Evolutionary conservation across 2,888 invertebrate species (phyloP), one percentile per base, ranked within the genome.

Genomic region (Pristionchus mayeri): DNA sequence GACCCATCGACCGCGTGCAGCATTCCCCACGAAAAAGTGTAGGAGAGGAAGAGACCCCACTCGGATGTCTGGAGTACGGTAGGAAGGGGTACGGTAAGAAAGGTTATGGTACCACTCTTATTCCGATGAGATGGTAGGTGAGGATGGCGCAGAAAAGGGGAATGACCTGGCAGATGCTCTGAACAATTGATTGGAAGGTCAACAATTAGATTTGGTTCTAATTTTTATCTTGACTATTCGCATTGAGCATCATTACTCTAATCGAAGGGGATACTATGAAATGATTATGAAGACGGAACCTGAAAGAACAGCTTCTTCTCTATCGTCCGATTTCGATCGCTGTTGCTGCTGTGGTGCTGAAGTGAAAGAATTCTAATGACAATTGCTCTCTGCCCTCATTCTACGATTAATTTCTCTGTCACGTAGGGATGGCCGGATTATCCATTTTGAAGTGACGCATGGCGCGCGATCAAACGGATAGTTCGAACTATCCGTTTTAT

Each of bases 61-160:
- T 78, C 76, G 40, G 76, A 50, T n/a, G 76, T 78, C 71, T 71
- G 40, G 1, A 30, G 13, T 63, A 34, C 63, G 30, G 30, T 63
- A 63, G 34, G 30, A 3, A 67, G 34, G 30, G 27, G 27, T 57
- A 63, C 34, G 30, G 34, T 63, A 34, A 27, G 34, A 34, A 24
- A 34, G 34, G 30, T 0, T 63, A 63, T 21, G 44, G 37, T 44
- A 71, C 71, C 76, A 50, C 50, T 6, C 27, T 48, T 3, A 50
- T 30, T 7, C 76, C 76, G 27, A 78, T 50, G 48, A 78, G 76
- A 21, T 78, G 76, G 34, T 78, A 78, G 50, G 50, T 78, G 40
- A 78, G 30, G 34, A 78, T 78, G 18, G 76, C 76, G 50, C 76
- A 78, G 76, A 78, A 78, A 11, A 78, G 76, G 18, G 76, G 76